Conservation (phyloP, 2,113 vertebrate species). For the Chiloscyllium plagiosum region DNA sequence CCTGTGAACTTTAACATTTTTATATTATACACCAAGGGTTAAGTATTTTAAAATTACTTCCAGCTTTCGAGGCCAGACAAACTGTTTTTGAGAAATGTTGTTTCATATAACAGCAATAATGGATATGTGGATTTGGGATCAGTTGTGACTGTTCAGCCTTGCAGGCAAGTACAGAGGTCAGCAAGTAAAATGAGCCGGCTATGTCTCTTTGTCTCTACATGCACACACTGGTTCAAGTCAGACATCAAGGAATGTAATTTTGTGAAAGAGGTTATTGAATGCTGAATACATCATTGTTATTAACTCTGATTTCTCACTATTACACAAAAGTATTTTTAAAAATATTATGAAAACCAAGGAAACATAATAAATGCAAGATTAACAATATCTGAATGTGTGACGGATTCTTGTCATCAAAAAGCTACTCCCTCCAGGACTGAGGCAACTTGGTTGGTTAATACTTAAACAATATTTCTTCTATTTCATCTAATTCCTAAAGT, state of each 20-base stretch:
- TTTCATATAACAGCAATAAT: neutral
- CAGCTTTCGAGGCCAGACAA: neutral
- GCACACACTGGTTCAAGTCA: neutral
- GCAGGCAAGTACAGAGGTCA: neutral
- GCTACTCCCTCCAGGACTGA: neutral
- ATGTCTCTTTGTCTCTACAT: neutral
- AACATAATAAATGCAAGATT: neutral
- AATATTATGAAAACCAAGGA: neutral
- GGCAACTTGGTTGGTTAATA: neutral
- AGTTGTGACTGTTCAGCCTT: neutral
- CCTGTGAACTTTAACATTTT: neutral
- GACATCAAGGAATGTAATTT: neutral
- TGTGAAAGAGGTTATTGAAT: neutral
- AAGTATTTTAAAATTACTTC: neutral
- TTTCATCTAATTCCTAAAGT: neutral
- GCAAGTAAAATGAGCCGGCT: neutral
- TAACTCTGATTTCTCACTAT: neutral
- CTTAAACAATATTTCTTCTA: neutral
- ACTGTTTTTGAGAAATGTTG: neutral
- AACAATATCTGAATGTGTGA: neutral
- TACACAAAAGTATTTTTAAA: neutral
- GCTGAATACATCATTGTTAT: neutral
- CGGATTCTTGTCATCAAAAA: neutral
- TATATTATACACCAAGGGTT: neutral
- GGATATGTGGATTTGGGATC: neutral